Percentiles rank a stretch among this genome's conserved stretches.
Evolutionary conservation across 2,888 invertebrate genomes (phyloP).

Genomic region (Cheilosia grossa): DNA sequence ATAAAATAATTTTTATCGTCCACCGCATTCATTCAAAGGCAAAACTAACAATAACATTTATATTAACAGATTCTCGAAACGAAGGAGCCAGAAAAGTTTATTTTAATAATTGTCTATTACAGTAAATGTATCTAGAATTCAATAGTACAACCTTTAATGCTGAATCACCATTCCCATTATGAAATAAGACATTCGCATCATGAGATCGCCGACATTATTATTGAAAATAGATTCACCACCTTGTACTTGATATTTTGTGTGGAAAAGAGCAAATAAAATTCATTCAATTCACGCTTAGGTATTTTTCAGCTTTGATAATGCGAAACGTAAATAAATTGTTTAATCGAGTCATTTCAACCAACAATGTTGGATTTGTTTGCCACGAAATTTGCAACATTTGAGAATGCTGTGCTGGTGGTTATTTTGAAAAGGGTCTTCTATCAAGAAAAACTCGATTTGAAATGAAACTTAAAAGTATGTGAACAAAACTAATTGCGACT

Average conservation of each 20-base stretch:
- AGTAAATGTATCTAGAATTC: conserved; percentile 7
- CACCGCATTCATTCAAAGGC: background rate
- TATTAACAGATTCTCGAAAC: background rate
- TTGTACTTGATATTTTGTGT: conserved; percentile 26
- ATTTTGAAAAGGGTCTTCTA: no score
- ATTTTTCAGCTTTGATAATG: background rate
- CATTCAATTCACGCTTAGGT: background rate
- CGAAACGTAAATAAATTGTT: conserved; percentile 22
- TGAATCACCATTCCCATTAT: conserved; percentile 32
- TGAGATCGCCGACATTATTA: background rate
- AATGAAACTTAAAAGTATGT: no score
- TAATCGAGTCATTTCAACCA: conserved; percentile 19
- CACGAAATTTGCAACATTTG: background rate
- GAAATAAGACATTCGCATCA: conserved; percentile 1
- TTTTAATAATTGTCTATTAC: background rate
- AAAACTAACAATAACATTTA: background rate
- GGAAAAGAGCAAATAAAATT: background rate
- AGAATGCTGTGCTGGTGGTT: no score
- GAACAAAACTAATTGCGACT: no score
- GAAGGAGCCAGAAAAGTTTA: conserved; percentile 4
- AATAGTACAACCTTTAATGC: conserved; percentile 13
- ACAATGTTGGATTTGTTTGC: conserved; percentile 17
- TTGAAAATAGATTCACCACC: conserved; percentile 27
- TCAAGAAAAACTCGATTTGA: no score
- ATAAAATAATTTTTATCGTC: background rate